Evolutionary conservation across 2,113 vertebrate species (phyloP), one percentile per base, ranked within the genome.

Genomic region (Rhagologus leucostigma): DNA sequence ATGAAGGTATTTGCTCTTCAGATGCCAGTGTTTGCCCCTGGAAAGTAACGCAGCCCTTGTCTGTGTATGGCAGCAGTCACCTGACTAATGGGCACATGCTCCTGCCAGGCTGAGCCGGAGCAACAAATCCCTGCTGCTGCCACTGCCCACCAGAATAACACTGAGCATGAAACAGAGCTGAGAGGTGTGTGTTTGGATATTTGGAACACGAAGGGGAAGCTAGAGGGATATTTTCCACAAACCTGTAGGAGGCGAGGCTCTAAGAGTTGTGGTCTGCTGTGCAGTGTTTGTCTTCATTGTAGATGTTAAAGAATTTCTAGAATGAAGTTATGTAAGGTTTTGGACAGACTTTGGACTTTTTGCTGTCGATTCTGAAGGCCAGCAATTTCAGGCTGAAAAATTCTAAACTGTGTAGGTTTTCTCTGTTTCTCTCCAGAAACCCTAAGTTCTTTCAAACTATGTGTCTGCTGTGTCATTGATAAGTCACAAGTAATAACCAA

Each of bases 401-500:
- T 16, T 49, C 22, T 15, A 18, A 19, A 42, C 17, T 52, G 21
- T 8, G 4, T 87, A 39, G 69, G 10, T 52, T 87, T 87, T 77
- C 57, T 67, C 41, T 41, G 35, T 68, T 77, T 80, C 17, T 60
- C 10, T 69, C 33, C 20, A 56, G 59, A 85, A 90, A n/a, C 11
- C 8, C 8, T 21, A 17, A 50, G 5, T 65, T 70, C 70, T 39
- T 78, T 65, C 10, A 77, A 71, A 91, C 49, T 47, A 3, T 0
- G 1, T 27, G 3, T 62, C 17, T 0, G 0, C 8, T 55, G 17
- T 69, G n/a, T 69, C 3, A 0, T 47, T 69, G 41, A 0, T 41
- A 49, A 83, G 26, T 42, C 71, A 50, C 10, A 8, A 24, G 32
- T 77, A 27, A 19, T 49, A 47, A 76, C 32, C 47, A 76, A 8